These are phyloP conservation scores for Mus spicilegus DNA, from an alignment of 2,113 vertebrate species.

Conservation along the genomic window DNA sequence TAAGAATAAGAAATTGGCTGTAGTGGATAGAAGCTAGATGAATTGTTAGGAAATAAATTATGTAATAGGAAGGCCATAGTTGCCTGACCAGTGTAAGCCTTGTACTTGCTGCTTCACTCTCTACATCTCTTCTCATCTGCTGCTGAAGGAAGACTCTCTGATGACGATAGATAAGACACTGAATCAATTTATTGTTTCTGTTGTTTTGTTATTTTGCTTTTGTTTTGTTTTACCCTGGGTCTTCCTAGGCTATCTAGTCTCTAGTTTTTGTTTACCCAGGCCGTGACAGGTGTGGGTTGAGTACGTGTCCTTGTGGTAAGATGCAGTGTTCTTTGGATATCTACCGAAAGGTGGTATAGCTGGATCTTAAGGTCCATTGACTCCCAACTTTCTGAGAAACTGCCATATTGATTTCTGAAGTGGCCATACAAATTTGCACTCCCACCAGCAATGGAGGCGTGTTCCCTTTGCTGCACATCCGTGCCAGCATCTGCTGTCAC, in stretches of 20 bases:
- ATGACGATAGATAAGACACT: neutral
- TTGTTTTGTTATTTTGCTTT: neutral
- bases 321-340: neutral
- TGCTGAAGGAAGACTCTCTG: neutral
- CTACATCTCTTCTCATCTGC: neutral
- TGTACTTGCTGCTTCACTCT: neutral
- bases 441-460: neutral
- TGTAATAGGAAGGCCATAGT: neutral
- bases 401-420: neutral
- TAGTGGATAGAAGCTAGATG: neutral
- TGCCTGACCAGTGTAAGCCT: neutral
- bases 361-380: neutral
- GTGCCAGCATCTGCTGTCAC: neutral
- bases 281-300: neutral
- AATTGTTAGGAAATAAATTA: neutral
- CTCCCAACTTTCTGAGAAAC: neutral
- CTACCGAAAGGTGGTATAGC: neutral
- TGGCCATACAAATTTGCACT: neutral
- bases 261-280: neutral
- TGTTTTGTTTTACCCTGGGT: neutral
- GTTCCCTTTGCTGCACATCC: neutral
- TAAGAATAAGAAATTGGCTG: constrained; percentile 46
- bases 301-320: neutral
- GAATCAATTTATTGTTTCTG: neutral
- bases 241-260: neutral